These are phyloP conservation scores for Diarsia dahlii DNA, from an alignment of 2,888 invertebrate genomes.

Conservation along the genomic window DNA sequence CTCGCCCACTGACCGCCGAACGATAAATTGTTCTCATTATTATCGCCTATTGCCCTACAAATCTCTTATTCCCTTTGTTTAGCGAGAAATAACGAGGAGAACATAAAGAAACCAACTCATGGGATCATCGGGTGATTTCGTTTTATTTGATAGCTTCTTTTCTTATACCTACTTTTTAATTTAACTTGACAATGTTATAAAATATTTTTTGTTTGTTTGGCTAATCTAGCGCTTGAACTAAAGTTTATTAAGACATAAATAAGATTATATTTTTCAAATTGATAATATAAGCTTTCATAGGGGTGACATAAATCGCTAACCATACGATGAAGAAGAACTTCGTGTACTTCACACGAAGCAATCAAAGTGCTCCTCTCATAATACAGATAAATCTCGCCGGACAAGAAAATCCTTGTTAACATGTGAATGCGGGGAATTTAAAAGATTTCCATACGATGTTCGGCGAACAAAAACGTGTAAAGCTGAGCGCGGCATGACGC, in stretches of 20 bases:
- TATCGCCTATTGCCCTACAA: conserved; percentile 55
- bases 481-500: conserved; percentile 75
- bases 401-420: conserved; percentile 64
- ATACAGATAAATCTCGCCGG: conserved; percentile 41
- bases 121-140: conserved; percentile 24
- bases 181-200: neutral
- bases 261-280: neutral
- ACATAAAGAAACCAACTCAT: conserved; percentile 26
- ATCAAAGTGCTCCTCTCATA: conserved; percentile 27
- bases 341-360: neutral
- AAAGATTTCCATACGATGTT: conserved; percentile 66
- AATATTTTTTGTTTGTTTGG: neutral
- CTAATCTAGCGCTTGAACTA: neutral
- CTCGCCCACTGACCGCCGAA: conserved; percentile 58
- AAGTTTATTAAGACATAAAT: neutral
- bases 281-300: neutral
- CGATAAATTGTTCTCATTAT: conserved; percentile 67
- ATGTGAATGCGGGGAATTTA: conserved; percentile 62
- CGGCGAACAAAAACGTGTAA: conserved; percentile 63
- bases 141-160: conserved; percentile 7
- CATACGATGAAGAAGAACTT: no score
- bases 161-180: neutral
- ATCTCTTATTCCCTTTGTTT: conserved; percentile 52
- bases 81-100: conserved; percentile 29
- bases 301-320: no score